Conservation (phyloP, 64 coral and sea anemone genomes). For the Pachyseris speciosa region DNA sequence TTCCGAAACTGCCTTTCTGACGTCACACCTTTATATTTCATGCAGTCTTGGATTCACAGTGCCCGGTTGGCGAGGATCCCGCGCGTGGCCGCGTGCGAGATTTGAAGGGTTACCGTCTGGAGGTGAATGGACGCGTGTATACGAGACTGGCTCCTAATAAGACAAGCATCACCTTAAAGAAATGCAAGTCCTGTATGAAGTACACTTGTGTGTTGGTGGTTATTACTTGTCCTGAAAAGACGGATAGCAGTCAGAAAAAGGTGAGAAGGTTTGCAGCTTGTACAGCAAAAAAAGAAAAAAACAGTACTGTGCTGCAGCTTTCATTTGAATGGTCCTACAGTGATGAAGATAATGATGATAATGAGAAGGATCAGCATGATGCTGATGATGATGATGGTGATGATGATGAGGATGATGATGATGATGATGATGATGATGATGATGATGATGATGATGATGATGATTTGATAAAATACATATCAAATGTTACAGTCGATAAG, state of each 20-base stretch:
- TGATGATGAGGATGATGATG: too few relatives aligned
- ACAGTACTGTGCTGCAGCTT: too few relatives aligned
- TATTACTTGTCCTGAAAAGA: slow-evolving; percentile 28
- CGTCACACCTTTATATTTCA: background rate
- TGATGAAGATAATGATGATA: too few relatives aligned
- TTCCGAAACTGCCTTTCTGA: too few relatives aligned
- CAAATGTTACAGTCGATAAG: too few relatives aligned
- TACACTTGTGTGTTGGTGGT: slow-evolving; percentile 79
- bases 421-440: too few relatives aligned
- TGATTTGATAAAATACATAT: too few relatives aligned
- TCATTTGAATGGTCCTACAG: too few relatives aligned
- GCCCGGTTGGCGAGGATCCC: background rate
- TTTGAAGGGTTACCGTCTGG: slow-evolving; percentile 66
- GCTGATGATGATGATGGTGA: too few relatives aligned
- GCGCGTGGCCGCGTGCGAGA: slow-evolving; percentile 64
- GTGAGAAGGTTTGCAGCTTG: background rate
- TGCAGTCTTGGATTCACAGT: background rate
- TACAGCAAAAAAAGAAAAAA: too few relatives aligned
- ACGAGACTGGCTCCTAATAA: slow-evolving; percentile 45
- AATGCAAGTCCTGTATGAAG: slow-evolving; percentile 79
- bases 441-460: too few relatives aligned
- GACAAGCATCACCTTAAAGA: slow-evolving; percentile 39
- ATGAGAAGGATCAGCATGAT: too few relatives aligned
- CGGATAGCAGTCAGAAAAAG: slow-evolving; percentile 7
- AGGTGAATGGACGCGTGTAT: slow-evolving; percentile 71